Evolutionary conservation across 2,113 vertebrate genomes (phyloP).

Genomic region (Lipotes vexillifer): DNA sequence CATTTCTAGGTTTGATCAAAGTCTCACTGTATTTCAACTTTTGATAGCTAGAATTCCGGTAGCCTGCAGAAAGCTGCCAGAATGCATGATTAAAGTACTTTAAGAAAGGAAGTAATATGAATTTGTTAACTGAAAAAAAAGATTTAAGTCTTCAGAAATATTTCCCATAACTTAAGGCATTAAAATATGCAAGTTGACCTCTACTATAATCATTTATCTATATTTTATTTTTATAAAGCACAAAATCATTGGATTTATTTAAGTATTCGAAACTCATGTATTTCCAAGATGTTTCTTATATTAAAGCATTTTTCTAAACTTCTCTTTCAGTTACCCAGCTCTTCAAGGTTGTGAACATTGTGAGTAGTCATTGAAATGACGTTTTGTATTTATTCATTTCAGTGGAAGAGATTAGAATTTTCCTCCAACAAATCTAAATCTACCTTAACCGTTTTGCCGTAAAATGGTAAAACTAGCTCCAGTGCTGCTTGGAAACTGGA

Average conservation of each 20-base stretch:
- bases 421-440: neutral
- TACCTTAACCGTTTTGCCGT: slow-evolving; percentile 3
- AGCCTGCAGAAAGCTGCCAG: neutral
- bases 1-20: neutral
- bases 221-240: neutral
- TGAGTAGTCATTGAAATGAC: neutral
- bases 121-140: neutral
- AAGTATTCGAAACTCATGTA: neutral
- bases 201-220: neutral
- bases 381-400: neutral
- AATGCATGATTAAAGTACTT: neutral
- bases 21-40: neutral
- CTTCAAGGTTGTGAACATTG: neutral
- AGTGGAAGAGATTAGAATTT: neutral
- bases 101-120: neutral
- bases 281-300: neutral
- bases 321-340: neutral
- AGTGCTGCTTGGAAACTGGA: neutral
- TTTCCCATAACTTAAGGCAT: neutral
- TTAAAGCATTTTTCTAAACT: neutral
- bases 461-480: neutral
- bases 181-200: neutral
- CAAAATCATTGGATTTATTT: neutral
- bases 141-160: neutral
- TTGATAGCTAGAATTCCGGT: neutral